A percentile compares a stretch with the other conserved stretches of the same genome.
These are phyloP conservation scores for Piscicola geometra DNA, from an alignment of 2,888 invertebrate genomes.

Conservation along the genomic window DNA sequence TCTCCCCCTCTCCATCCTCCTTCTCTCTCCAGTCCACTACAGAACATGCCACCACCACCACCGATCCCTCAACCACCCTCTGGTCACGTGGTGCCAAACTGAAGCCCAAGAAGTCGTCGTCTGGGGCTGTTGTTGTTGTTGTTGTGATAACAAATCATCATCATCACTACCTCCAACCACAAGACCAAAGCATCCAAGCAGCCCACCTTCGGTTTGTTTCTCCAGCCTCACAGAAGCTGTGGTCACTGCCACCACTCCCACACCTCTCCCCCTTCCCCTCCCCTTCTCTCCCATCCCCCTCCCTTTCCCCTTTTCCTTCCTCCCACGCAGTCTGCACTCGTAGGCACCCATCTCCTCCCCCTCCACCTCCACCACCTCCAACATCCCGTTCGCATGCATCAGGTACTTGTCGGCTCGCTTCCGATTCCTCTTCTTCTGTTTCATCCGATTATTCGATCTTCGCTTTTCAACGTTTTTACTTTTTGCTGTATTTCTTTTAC, in stretches of 20 bases:
- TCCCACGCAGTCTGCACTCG: too few relatives aligned
- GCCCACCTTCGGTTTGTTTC: neutral
- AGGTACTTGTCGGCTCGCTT: too few relatives aligned
- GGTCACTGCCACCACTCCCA: neutral
- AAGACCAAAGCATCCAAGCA: neutral
- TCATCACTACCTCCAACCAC: neutral
- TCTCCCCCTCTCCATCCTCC: neutral
- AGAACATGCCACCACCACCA: neutral
- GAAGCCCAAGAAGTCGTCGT: too few relatives aligned
- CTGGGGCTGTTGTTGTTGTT: too few relatives aligned
- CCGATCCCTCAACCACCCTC: neutral
- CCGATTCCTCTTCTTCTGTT: too few relatives aligned
- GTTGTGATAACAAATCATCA: too few relatives aligned
- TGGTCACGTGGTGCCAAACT: neutral
- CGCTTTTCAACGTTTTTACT: too few relatives aligned
- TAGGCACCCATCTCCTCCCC: too few relatives aligned
- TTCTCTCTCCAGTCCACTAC: slow-evolving; percentile 1
- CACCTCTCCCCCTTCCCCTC: neutral
- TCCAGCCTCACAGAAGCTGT: neutral
- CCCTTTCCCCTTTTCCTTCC: neutral
- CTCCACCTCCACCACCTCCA: neutral
- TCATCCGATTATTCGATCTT: too few relatives aligned
- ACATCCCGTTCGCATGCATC: too few relatives aligned
- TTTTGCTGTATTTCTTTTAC: too few relatives aligned
- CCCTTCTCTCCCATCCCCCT: neutral